Conservation (phyloP, 2,888 invertebrate genomes). For the Parascotia fuliginaria region DNA sequence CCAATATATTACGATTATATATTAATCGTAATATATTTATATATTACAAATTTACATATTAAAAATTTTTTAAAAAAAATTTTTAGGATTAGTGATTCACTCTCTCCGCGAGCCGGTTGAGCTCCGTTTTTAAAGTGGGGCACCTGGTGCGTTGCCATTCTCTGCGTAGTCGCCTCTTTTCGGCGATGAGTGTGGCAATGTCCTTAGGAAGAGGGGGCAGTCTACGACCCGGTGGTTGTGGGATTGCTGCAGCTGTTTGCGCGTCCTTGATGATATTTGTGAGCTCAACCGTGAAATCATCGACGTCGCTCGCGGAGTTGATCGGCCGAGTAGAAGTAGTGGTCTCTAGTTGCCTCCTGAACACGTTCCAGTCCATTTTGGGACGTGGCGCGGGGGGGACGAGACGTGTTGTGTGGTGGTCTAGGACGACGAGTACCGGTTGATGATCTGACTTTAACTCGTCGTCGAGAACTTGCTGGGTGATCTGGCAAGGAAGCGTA, state of each 20-base stretch:
- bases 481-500: not conserved
- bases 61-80: too few relatives aligned
- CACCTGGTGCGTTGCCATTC: slow-evolving; percentile 1
- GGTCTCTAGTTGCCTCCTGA: not conserved
- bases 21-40: too few relatives aligned
- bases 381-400: not conserved
- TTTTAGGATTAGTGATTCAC: too few relatives aligned
- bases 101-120: not conserved
- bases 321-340: not conserved
- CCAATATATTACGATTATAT: too few relatives aligned
- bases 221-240: not conserved
- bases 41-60: too few relatives aligned
- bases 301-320: not conserved
- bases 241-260: not conserved
- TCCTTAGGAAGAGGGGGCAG: not conserved
- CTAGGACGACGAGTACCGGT: not conserved
- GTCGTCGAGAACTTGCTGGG: not conserved
- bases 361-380: not conserved
- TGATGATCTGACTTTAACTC: not conserved
- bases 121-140: not conserved
- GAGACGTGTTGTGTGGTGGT: not conserved
- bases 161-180: not conserved
- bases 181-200: not conserved
- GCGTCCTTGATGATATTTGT: not conserved
- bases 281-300: not conserved